Base-by-base conservation (phyloP, 2,797 vertebrate genomes). In the Myotis daubentonii region DNA sequence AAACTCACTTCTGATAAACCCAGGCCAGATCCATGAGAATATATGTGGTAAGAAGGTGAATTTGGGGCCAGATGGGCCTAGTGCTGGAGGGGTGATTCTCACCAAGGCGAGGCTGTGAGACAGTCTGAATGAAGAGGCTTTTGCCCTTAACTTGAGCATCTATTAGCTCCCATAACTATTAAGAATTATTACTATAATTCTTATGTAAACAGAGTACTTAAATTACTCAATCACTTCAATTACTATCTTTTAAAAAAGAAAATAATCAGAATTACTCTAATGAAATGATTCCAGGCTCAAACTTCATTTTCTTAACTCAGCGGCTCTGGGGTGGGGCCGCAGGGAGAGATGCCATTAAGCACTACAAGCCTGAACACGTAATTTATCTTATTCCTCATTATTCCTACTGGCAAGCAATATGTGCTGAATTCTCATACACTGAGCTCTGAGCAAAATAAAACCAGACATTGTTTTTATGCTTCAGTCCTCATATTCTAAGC, bases 281-380 rank as follows among this genome's bases (percentile, higher is more conserved):
- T n/a, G 41, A 78, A 94, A 83, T 23, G 33, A 53, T 82, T 92
- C 87, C 68, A 94, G 85, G 72, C 44, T 65, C 23, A 76, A 78
- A 84, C 41, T 84, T 44, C 51, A 66, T 68, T 62, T 84, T 89
- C 89, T n/a, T 33, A 84, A 83, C 30, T 38, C 16, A 90, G 44
- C 17, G 38, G 33, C 53, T 8, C 38, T 6, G 15, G 30, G 57
- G 36, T 25, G 51, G n/a, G 71, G 57, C 51, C 1, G 2, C 8
- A 3, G 65, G 12, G 11, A 47, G 62, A 38, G 74, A n/a, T 10
- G 53, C 53, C 47, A 28, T 68, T 68, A 71, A 25, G 47, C 2
- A 47, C 7, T 20, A 41, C 36, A 71, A 8, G 28, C n/a, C 16
- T 57, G 71, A n/a, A 22, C 44, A 5, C 13, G 62, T 65, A 78